Evolutionary conservation across 2,888 invertebrate species (phyloP).

Genomic region (Stenichneumon culpator): DNA sequence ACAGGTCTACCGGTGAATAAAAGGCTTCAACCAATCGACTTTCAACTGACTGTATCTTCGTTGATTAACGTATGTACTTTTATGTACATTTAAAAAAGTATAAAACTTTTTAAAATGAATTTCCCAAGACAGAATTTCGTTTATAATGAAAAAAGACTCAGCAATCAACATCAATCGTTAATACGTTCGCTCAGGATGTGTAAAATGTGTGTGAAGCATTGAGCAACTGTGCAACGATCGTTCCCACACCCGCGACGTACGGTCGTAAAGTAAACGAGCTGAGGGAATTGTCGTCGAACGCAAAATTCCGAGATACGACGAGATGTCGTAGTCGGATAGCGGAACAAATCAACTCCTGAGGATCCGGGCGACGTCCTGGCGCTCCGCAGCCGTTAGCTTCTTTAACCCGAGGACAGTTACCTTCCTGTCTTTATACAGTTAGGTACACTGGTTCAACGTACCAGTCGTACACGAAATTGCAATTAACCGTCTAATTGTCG

Average conservation of each 20-base stretch:
- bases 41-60: too few species aligned
- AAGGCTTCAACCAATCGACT: too few species aligned
- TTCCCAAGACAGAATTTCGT: too few species aligned
- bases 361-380: conserved; percentile 65
- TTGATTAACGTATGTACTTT: too few species aligned
- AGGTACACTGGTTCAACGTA: conserved; percentile 68
- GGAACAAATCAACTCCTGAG: conserved; percentile 79
- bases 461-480: conserved; percentile 56
- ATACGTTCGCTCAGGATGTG: not conserved
- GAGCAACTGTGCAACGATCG: conserved; percentile 60
- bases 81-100: too few species aligned
- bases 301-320: conserved; percentile 40
- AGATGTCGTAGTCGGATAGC: conserved; percentile 71
- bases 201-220: conserved; percentile 34
- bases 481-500: conserved; percentile 61
- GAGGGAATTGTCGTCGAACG: conserved; percentile 31
- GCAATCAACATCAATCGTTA: too few species aligned
- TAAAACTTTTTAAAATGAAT: too few species aligned
- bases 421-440: conserved; percentile 81
- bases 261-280: conserved; percentile 37
- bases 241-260: conserved; percentile 18
- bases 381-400: conserved; percentile 71
- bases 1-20: too few species aligned
- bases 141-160: too few species aligned
- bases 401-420: conserved; percentile 72